A percentile compares a stretch with the other conserved stretches of the same genome.
Evolutionary conservation across 2,797 vertebrate species (phyloP).

Genomic region (Cetoscarus ocellatus): DNA sequence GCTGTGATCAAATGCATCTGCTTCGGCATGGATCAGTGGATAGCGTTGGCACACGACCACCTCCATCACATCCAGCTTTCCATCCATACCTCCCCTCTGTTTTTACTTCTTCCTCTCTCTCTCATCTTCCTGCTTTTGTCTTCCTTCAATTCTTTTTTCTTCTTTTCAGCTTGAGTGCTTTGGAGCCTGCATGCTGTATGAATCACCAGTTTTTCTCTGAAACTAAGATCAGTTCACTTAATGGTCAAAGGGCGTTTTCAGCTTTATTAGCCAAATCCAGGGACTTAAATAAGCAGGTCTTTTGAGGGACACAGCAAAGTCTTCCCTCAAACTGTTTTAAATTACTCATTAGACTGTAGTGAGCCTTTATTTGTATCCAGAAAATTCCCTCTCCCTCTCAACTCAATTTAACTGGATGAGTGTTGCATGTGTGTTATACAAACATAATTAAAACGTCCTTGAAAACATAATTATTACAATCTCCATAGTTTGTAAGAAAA

Average conservation of each 20-base stretch:
- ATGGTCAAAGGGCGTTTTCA: slow-evolving; percentile 81
- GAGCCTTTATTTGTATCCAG: slow-evolving; percentile 42
- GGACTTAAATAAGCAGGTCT: slow-evolving; percentile 75
- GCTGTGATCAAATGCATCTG: slow-evolving; percentile 83
- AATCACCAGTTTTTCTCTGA: slow-evolving; percentile 65
- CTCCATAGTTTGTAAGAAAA: slow-evolving; percentile 3
- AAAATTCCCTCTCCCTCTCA: slow-evolving; percentile 40
- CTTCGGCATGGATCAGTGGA: slow-evolving; percentile 79
- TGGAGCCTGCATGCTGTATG: slow-evolving; percentile 58
- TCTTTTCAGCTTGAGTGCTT: slow-evolving; percentile 56
- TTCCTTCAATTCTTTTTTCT: slow-evolving; percentile 13
- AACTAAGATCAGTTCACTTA: slow-evolving; percentile 80
- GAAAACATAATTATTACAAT: slow-evolving; percentile 28
- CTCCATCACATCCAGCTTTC: slow-evolving; percentile 64
- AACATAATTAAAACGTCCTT: slow-evolving; percentile 35
- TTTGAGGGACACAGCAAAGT: slow-evolving; percentile 56
- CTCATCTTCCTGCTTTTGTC: slow-evolving; percentile 37
- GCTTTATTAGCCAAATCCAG: slow-evolving; percentile 78
- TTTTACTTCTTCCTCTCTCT: slow-evolving; percentile 37
- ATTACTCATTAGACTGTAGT: slow-evolving; percentile 42
- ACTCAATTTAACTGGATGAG: slow-evolving; percentile 28
- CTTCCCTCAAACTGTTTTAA: slow-evolving; percentile 52
- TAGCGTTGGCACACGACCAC: slow-evolving; percentile 76
- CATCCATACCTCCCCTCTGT: slow-evolving; percentile 59
- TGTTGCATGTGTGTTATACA: slow-evolving; percentile 24